Base-by-base conservation (phyloP, 2,113 vertebrate genomes). In the Solenodon paradoxus region DNA sequence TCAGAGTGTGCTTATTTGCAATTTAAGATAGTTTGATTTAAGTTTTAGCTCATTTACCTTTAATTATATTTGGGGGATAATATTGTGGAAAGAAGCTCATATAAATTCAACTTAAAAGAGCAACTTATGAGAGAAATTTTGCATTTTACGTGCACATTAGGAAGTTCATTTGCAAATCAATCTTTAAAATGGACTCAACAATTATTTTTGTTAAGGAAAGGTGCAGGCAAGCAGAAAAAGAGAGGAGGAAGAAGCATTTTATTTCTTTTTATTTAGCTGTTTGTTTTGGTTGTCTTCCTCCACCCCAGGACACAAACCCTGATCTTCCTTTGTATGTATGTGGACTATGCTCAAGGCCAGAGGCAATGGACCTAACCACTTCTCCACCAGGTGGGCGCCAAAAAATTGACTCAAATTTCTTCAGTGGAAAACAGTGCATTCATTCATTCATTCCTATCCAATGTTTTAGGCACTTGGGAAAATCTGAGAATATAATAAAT, bases 1-100 rank as follows among this genome's bases (percentile, higher is more conserved):
- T 93, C 55, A 87, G 61, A 90, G n/a, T 72, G 17, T 90, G 20
- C 8, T 96, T 45, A 57, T 42, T 79, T 87, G 26, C 64, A 59
- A 83, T 94, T 61, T 78, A 94, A 96, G 91, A 71, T 78, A 92
- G 35, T 63, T 89, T 85, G 68, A 88, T 35, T 28, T 85, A 92
- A 69, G 51, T 68, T 88, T 89, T 24, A 64, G 16, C 69, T 92
- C 79, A 89, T 74, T 96, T 90, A 71, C 74, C 30, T 94, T 72
- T 83, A 69, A 74, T 30, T 84, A 89, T 82, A 22, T 92, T 87
- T 83, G 3, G 28, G 49, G 28, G 1, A 9, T 32, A 38, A 53
- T 59, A 59, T 38, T 74, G 10, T 69, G 38, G 35, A 63, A 84
- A 61, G 20, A 47, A 45, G 28, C 53, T 55, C 30, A 72, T 45